Evolutionary conservation across 2,113 vertebrate genomes (phyloP).

Genomic region (Apteryx mantelli): DNA sequence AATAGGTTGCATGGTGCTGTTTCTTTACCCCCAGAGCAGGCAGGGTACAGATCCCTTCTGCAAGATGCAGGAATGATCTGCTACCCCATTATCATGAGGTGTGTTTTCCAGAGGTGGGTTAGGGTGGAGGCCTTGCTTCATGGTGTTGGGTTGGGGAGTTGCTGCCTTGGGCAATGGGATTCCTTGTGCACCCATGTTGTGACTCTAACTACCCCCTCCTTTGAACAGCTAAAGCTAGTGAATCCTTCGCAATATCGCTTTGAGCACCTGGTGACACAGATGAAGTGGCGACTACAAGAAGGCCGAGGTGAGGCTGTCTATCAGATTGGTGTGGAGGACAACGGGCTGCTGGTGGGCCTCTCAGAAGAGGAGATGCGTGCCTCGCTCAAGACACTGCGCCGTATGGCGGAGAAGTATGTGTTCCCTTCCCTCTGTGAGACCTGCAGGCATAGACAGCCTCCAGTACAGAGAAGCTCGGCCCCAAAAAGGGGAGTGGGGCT

Average conservation of each 20-base stretch:
- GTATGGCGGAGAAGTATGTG: slow-evolving; percentile 94
- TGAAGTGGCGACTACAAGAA: slow-evolving; percentile 99
- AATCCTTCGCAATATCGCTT: slow-evolving; percentile 97
- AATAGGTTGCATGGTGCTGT: background rate
- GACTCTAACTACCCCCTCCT: background rate
- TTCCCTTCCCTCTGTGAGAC: background rate
- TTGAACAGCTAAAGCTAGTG: slow-evolving; percentile 91
- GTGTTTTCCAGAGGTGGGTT: background rate
- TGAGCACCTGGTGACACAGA: slow-evolving; percentile 97
- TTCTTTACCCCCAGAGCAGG: background rate
- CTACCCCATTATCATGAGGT: background rate
- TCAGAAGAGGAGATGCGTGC: slow-evolving; percentile 94
- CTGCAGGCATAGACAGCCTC: accelerated
- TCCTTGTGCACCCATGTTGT: background rate
- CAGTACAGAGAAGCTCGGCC: background rate
- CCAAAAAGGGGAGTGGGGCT: background rate
- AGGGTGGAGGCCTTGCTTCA: background rate
- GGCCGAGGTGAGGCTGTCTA: slow-evolving; percentile 96
- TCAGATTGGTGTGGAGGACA: slow-evolving; percentile 98
- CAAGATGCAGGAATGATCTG: background rate
- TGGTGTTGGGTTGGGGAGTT: background rate
- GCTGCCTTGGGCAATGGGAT: background rate
- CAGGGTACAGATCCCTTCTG: background rate
- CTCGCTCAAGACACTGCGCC: slow-evolving; percentile 92
- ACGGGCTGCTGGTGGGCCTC: slow-evolving; percentile 94